A percentile compares a stretch with the other conserved stretches of the same genome.
These are phyloP conservation scores for Saturnia pavonia DNA, from an alignment of 2,888 invertebrate species.

Conservation along the genomic window DNA sequence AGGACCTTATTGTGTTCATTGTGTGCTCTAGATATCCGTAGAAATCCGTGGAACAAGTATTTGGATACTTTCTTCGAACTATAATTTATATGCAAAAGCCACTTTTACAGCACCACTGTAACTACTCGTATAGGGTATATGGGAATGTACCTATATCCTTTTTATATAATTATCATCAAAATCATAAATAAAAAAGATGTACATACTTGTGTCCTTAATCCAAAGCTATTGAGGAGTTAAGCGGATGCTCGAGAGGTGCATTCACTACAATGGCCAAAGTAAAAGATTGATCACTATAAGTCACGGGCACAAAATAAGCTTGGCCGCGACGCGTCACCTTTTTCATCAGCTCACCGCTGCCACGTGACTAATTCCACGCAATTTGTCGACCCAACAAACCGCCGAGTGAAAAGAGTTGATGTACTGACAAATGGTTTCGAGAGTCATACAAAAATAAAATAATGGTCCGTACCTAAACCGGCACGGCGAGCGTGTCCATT, in stretches of 20 bases:
- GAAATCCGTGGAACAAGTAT: too few species aligned
- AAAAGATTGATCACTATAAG: conserved; percentile 72
- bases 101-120: too few species aligned
- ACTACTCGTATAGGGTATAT: too few species aligned
- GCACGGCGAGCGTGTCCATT: conserved; percentile 73
- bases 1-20: too few species aligned
- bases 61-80: too few species aligned
- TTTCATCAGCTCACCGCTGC: conserved; percentile 78
- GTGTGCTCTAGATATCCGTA: too few species aligned
- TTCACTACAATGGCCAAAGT: conserved; percentile 59
- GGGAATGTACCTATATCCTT: too few species aligned
- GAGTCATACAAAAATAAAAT: conserved; percentile 80
- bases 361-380: conserved; percentile 79
- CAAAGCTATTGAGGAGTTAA: conserved; percentile 46
- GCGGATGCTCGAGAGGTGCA: conserved; percentile 59
- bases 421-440: conserved; percentile 78
- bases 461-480: conserved; percentile 78
- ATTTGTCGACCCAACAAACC: conserved; percentile 76
- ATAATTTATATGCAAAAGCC: too few species aligned
- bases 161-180: background rate
- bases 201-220: conserved; percentile 51
- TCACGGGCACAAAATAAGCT: conserved; percentile 55
- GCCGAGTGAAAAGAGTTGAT: conserved; percentile 77
- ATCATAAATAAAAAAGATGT: background rate
- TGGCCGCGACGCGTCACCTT: conserved; percentile 72